Evolutionary conservation across 2,113 vertebrate genomes (phyloP).

Genomic region (Paracanthobrama guichenoti): DNA sequence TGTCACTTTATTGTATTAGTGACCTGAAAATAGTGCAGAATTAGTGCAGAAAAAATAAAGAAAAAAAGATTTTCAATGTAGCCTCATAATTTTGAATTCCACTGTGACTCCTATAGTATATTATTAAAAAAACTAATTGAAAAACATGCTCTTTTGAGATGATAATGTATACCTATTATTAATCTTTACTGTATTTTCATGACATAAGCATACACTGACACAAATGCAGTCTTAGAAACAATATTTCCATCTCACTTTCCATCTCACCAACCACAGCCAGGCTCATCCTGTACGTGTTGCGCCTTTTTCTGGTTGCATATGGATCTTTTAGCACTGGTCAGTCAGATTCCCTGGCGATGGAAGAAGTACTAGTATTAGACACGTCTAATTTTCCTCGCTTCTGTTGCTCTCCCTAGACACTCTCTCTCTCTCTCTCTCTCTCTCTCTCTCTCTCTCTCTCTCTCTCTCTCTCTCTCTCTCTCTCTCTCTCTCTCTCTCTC

Average conservation of each 20-base stretch:
- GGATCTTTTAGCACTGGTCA: conserved; percentile 25
- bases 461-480: not conserved
- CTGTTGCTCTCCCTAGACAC: not conserved
- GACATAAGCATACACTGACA: not conserved
- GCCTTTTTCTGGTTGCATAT: not conserved
- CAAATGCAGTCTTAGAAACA: not conserved
- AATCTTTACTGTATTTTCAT: not conserved
- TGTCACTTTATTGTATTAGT: not conserved
- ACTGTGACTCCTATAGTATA: not conserved
- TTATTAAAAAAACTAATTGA: not conserved
- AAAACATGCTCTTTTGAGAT: not conserved
- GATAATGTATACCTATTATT: not conserved
- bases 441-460: not conserved
- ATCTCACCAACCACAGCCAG: not conserved
- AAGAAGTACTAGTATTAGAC: conserved; percentile 21
- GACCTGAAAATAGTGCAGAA: not conserved
- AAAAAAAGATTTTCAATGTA: not conserved
- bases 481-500: not conserved
- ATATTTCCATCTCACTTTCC: not conserved
- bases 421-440: not conserved
- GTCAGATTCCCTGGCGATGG: conserved; percentile 20
- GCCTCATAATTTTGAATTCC: not conserved
- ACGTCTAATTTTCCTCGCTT: conserved; percentile 24
- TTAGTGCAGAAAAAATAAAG: not conserved
- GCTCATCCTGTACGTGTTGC: conserved; percentile 2